Percentiles rank a stretch among this genome's conserved stretches.
These are phyloP conservation scores for Dolomedes plantarius DNA, from an alignment of 2,888 invertebrate genomes.

Conservation along the genomic window DNA sequence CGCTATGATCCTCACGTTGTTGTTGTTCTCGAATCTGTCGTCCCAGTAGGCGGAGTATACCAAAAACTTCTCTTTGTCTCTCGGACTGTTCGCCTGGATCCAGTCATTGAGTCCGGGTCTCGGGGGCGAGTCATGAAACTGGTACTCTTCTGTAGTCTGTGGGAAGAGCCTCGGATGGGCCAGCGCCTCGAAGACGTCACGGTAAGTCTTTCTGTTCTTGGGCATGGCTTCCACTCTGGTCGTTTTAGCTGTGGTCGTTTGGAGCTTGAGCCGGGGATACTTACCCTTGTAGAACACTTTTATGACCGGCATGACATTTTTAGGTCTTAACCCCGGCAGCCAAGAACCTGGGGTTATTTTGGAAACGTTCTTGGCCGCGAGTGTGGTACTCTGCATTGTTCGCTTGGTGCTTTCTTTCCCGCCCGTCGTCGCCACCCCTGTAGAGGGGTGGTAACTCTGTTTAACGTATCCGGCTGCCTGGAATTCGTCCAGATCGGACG, in stretches of 20 bases:
- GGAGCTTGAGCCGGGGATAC: neutral
- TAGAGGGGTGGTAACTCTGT: neutral
- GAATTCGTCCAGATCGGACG: slow-evolving; percentile 42
- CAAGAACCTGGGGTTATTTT: too few species aligned
- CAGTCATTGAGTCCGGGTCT: slow-evolving; percentile 47
- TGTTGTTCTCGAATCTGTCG: slow-evolving; percentile 40
- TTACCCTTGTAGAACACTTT: slow-evolving; percentile 34
- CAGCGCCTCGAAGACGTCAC: slow-evolving; percentile 34
- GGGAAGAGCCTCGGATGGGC: slow-evolving; percentile 47
- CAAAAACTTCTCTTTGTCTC: slow-evolving; percentile 51
- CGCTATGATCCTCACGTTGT: slow-evolving; percentile 60
- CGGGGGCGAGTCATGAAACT: neutral
- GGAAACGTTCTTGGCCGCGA: too few species aligned
- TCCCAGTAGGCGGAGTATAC: slow-evolving; percentile 71
- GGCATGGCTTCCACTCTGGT: slow-evolving; percentile 38
- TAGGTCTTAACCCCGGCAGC: neutral
- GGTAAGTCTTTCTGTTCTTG: too few species aligned
- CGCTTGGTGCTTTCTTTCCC: neutral
- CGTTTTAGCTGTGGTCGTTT: neutral
- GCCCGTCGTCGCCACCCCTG: neutral
- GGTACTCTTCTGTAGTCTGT: neutral
- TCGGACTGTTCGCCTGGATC: slow-evolving; percentile 51
- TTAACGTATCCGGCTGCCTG: slow-evolving; percentile 13
- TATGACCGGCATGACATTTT: slow-evolving; percentile 30
- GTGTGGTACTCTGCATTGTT: too few species aligned